phyloP scores from a whole-genome alignment of 2,113 vertebrate genomes.

The Marcusenius ussheri region DNA sequence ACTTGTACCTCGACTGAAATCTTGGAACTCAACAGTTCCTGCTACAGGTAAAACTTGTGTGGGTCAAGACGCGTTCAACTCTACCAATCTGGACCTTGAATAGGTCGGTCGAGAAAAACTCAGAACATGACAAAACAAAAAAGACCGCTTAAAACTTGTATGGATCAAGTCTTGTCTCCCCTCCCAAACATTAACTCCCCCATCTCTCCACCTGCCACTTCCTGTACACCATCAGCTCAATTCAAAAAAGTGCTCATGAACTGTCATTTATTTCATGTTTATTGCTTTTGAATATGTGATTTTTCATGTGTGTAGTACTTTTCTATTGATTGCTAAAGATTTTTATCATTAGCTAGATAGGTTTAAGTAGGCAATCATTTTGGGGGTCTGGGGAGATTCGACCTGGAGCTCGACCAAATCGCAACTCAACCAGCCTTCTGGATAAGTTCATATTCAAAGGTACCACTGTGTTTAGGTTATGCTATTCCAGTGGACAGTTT shows the following conservation, averaged over 20 bases:
- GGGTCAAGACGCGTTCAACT: no score
- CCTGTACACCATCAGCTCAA: neutral
- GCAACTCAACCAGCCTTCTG: neutral
- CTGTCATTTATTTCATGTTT: neutral
- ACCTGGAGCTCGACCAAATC: no score
- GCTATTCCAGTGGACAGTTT: neutral
- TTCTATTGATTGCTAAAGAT: neutral
- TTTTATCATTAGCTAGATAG: neutral
- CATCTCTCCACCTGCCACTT: neutral
- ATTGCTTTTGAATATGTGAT: neutral
- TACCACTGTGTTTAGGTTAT: neutral
- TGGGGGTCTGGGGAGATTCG: no score
- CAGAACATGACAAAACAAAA: no score
- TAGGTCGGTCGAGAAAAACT: no score
- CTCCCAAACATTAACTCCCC: neutral
- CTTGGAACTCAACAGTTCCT: no score
- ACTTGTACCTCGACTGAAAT: no score
- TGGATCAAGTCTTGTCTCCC: neutral
- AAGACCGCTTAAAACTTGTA: neutral
- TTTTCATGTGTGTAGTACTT: neutral
- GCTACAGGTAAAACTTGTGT: no score
- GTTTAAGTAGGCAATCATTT: no score
- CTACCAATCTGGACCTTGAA: no score
- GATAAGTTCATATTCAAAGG: neutral
- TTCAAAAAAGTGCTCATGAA: neutral